These are phyloP conservation scores for Paracyclopina nana DNA, from an alignment of 1,140 invertebrate genomes.

Conservation along the genomic window DNA sequence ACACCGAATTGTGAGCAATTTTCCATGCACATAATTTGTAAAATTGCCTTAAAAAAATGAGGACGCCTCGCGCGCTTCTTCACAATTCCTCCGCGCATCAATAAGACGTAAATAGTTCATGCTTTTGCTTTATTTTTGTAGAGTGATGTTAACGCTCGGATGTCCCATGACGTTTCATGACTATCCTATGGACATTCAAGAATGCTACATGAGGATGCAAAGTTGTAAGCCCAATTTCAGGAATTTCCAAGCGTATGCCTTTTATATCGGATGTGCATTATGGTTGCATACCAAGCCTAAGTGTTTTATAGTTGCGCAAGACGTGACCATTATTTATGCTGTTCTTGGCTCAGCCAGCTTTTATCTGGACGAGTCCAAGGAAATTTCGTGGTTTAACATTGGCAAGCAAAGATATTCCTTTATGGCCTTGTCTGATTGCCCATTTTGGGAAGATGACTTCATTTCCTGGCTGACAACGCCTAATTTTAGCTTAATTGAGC, in stretches of 20 bases:
- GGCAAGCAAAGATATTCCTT: background rate
- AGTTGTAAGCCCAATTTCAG: conserved; percentile 2
- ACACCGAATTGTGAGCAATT: conserved; percentile 1
- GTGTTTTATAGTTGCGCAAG: background rate
- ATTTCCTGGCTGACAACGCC: too few species aligned
- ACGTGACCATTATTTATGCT: background rate
- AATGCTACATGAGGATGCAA: background rate
- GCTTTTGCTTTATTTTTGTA: background rate
- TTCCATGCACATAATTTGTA: background rate
- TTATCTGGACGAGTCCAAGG: background rate
- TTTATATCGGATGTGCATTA: background rate
- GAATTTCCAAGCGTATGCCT: background rate
- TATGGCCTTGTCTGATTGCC: too few species aligned
- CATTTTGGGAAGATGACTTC: too few species aligned
- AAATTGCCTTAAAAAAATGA: too few species aligned
- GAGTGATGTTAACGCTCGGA: conserved; percentile 3
- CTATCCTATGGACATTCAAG: conserved; percentile 13
- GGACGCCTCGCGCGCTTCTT: too few species aligned
- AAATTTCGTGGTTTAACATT: background rate
- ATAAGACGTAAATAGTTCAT: background rate
- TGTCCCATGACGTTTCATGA: conserved; percentile 10
- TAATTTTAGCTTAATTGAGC: too few species aligned
- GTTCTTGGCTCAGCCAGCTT: background rate
- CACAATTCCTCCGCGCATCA: background rate
- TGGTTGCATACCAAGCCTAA: background rate